Base-by-base conservation (phyloP, 2,888 invertebrate species). In the Caenorhabditis virilis region DNA sequence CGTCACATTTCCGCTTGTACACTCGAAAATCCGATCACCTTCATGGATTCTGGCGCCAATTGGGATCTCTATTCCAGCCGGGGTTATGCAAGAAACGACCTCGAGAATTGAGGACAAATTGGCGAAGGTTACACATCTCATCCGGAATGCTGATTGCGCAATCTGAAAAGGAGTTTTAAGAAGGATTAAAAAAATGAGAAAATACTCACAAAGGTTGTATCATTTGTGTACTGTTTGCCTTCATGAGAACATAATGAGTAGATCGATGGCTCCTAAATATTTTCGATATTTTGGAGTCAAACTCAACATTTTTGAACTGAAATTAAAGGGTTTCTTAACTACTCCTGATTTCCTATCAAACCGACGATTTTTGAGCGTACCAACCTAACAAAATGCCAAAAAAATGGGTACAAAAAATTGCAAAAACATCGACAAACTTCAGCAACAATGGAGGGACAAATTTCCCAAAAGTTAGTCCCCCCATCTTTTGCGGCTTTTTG, bases 91-190 rank as follows among this genome's bases (percentile, higher is more conserved):
- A 3, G 60, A 70, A 9, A 59, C 42, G 0, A 72, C 69, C 42
- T 66, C 53, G 13, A 68, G 68, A 36, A 59, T 69, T 54, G 72
- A 72, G n/a, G 72, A 58, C 38, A 70, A 61, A 53, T 72, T 69
- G 20, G 52, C 26, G 42, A 61, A 64, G 5, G 67, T 65, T 43
- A 69, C 65, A 48, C 76, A 76, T 36, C 50, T 60, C 65, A 74
- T 70, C 27, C 59, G 64, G 70, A 76, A 76, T 38, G 72, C 62
- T 30, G 52, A 61, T 49, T 66, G 61, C 18, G 66, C 63, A 2
- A 53, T 48, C 76, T 76, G 58, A 36, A 76, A 55, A 15, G 20
- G 27, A 46, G 20, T 35, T 11, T 20, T 22, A 33, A 30, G 20
- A 11, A 33, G 13, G 13, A n/a, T 20, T 25, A 4, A 15, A 41